Base-by-base conservation (phyloP, 2,888 invertebrate genomes). In the Drosophila birchii region DNA sequence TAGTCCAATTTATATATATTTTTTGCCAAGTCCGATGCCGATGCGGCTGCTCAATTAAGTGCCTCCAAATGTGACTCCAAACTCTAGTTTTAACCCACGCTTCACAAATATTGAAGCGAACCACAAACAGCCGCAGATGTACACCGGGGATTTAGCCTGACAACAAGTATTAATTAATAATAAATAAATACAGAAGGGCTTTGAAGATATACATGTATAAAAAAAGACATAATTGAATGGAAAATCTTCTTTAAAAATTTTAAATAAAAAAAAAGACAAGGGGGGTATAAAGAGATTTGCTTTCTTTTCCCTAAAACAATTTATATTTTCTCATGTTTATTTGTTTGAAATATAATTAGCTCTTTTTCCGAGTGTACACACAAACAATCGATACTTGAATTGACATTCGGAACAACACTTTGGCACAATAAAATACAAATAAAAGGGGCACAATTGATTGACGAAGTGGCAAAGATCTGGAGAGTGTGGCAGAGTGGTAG, bases 401-500 rank as follows among this genome's bases (percentile, higher is more conserved):
- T 76, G 83, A 67, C 77, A 85, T 78, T 87, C 79, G 76, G 76
- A 85, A 79, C 76, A 87, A 76, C 77, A 85, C 85, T 78, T 80
- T 72, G 74, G 73, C 64, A 64, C 73, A 80, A 85, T 86, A 86
- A 82, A 82, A 86, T 81, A 75, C 72, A 79, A 80, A 78, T 80
- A 76, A 79, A 85, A 74, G 58, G 76, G 61, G 45, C 70, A 73
- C 86, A 82, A 83, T 86, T 86, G 77, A 86, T 78, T 82, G 81
- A 79, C 79, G 77, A 78, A 74, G 81, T 72, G 81, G 72, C 67
- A 68, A 57, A 86, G 81, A 87, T 85, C 73, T 75, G 75, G 73
- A 76, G 51, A 74, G 59, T 41, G 69, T 23, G 43, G 39, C 29
- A 54, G 56, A n/a, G 36, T 36, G 45, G 39, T 36, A 59, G 49